A percentile compares a stretch with the other conserved stretches of the same genome.
These are phyloP conservation scores for Callocephalon fimbriatum DNA, from an alignment of 2,113 vertebrate species.

Conservation along the genomic window DNA sequence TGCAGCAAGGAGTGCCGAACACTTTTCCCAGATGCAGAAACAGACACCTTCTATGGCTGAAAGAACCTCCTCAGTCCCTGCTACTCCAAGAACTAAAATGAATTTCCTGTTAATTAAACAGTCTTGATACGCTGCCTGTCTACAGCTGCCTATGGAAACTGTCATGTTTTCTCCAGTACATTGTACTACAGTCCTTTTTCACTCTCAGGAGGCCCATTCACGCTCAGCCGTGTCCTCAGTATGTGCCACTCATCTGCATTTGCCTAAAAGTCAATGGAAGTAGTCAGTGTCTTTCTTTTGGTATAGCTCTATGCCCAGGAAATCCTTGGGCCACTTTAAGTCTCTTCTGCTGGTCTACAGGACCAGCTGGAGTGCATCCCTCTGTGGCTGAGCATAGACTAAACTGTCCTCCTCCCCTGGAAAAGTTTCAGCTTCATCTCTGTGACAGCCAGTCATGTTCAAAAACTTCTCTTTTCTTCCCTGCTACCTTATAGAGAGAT, in stretches of 20 bases:
- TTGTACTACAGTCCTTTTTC: neutral
- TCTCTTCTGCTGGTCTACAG: neutral
- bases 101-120: neutral
- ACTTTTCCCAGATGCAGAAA: neutral
- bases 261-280: neutral
- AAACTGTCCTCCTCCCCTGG: neutral
- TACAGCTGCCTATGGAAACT: neutral
- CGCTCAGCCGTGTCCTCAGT: neutral
- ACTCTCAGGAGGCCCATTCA: neutral
- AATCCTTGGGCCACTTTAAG: neutral
- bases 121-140: neutral
- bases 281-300: neutral
- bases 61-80: neutral
- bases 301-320: neutral
- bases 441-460: neutral
- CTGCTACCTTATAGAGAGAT: neutral
- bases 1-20: neutral
- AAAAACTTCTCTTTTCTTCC: neutral
- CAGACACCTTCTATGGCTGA: neutral
- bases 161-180: neutral
- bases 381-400: neutral
- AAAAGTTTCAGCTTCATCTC: neutral
- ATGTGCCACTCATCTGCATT: neutral
- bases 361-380: neutral
- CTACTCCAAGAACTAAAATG: neutral